These are phyloP conservation scores for Diarsia rubi DNA, from an alignment of 2,888 invertebrate genomes.

Conservation along the genomic window DNA sequence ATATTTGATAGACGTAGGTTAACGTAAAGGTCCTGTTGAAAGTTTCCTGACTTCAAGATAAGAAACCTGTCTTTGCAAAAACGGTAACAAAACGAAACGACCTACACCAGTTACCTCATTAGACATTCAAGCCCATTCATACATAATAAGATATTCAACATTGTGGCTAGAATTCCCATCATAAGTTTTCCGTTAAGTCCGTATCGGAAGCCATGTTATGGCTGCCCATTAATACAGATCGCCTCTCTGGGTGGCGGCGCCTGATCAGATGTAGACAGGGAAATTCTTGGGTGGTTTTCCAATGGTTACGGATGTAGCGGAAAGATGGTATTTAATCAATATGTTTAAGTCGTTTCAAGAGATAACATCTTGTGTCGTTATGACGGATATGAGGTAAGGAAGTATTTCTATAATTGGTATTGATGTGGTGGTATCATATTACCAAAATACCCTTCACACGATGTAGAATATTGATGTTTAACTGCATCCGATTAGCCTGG, in stretches of 20 bases:
- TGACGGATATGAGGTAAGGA: not conserved
- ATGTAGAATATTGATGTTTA: not conserved
- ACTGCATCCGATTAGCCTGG: not conserved
- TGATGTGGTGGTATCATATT: not conserved
- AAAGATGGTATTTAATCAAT: conserved; percentile 2
- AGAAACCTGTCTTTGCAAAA: not conserved
- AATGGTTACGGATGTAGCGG: conserved; percentile 17
- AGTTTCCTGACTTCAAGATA: not conserved
- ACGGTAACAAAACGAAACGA: not conserved
- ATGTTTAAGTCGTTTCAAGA: not conserved
- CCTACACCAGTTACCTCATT: conserved; percentile 1
- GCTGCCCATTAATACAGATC: conserved; percentile 41
- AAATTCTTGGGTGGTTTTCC: conserved; percentile 44
- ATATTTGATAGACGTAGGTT: no score
- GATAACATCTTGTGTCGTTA: conserved; percentile 2
- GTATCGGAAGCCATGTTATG: conserved; percentile 32
- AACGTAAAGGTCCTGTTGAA: no score
- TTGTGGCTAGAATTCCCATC: conserved; percentile 27
- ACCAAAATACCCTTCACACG: no score
- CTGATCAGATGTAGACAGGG: conserved; percentile 25
- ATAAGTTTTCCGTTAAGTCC: conserved; percentile 43
- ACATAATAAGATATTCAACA: conserved; percentile 35
- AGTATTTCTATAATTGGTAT: not conserved
- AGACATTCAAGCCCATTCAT: conserved; percentile 11
- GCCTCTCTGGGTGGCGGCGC: conserved; percentile 52